Evolutionary conservation across 2,888 invertebrate species (phyloP), one percentile per base, ranked within the genome.

Genomic region (Caenorhabditis angaria): DNA sequence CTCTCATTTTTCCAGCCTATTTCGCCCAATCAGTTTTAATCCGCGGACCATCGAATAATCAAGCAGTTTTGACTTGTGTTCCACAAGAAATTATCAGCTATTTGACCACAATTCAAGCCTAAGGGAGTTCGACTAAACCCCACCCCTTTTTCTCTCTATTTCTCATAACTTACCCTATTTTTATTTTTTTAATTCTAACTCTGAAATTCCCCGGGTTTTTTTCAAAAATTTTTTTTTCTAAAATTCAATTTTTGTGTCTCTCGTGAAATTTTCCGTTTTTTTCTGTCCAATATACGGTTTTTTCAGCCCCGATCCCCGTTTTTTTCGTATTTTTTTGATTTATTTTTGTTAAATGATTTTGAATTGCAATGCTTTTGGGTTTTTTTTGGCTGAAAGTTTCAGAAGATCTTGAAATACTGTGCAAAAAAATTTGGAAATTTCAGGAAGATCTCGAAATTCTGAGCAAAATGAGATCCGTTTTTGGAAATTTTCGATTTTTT

Each of bases 21-120:
- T 72, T 81, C 32, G 81, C 80, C 14, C 70, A 80, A 59, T 80
- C 81, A 0, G 78, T 80, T 18, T 69, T 81, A 3, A 67, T 73
- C 20, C 68, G 71, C 28, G 78, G 71, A 3, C 77, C 77, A n/a
- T 24, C 24, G 1, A 68, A 62, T 29, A 60, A 60, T 58, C 65
- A 61, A 18, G 65, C 67, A 3, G 65, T 69, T 12, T 18, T 63
- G 18, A 24, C 58, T 22, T 55, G 53, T n/a, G 62, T 73, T 1
- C 69, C 68, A 14, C 68, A 66, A 18, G 62, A 68, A 59, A 65
- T 73, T 24, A 60, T 65, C n/a, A 27, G 20, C 32, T 69, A 73
- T 53, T 54, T 73, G 27, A 32, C 56, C 12, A 28, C 65, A 3
- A 64, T 72, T 41, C 67, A 65, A 51, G 41, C 57, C 57, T 61